Conservation (phyloP, 2,113 vertebrate genomes). For the Ariopsis seemanni region DNA sequence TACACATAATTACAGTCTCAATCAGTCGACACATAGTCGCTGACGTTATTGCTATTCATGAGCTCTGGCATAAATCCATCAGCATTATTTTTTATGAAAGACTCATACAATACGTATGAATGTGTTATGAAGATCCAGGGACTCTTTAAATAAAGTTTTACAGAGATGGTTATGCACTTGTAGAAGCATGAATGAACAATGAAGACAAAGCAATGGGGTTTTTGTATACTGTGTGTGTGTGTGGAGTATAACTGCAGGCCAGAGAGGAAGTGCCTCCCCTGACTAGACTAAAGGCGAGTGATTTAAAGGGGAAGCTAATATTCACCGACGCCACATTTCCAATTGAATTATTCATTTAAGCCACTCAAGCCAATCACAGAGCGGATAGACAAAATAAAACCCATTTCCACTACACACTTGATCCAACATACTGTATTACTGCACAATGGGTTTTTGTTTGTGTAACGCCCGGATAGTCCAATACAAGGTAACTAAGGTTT, state of each 20-base stretch:
- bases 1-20: neutral
- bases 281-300: constrained; percentile 41
- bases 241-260: constrained; percentile 38
- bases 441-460: neutral
- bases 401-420: neutral
- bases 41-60: too few species aligned
- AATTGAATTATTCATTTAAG: constrained; percentile 65
- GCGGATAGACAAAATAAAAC: constrained; percentile 41
- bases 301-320: constrained; percentile 54
- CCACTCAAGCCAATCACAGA: constrained; percentile 49
- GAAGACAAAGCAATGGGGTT: neutral
- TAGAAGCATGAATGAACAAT: neutral
- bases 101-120: neutral
- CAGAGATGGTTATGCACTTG: neutral
- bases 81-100: neutral
- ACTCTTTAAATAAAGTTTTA: neutral
- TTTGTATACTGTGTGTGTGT: neutral
- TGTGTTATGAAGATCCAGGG: neutral
- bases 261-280: constrained; percentile 49
- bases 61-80: neutral
- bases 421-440: neutral
- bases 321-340: constrained; percentile 51
- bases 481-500: too few species aligned
- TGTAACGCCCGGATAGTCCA: too few species aligned
- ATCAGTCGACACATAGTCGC: neutral